Evolutionary conservation across 2,797 vertebrate genomes (phyloP).

Genomic region (Sphaeramia orbicularis): DNA sequence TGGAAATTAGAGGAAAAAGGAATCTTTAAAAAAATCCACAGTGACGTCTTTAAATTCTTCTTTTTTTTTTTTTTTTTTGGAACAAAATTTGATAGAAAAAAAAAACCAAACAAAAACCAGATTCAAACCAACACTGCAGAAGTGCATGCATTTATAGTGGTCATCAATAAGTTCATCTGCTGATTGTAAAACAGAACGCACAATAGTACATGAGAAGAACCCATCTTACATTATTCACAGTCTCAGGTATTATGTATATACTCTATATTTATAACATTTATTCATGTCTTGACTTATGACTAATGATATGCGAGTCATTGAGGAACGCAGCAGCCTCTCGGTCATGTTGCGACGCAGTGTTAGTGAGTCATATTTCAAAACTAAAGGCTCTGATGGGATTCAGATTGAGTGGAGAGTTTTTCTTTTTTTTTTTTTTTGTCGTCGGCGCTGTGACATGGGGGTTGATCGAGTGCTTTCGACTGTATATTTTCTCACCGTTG

Average conservation of each 20-base stretch:
- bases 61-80: constrained; percentile 31
- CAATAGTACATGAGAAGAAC: constrained; percentile 83
- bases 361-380: constrained; percentile 79
- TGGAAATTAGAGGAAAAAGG: constrained; percentile 36
- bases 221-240: constrained; percentile 86
- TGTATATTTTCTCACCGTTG: constrained; percentile 70
- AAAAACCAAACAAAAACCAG: constrained; percentile 52
- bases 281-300: constrained; percentile 74
- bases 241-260: constrained; percentile 87
- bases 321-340: constrained; percentile 66
- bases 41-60: constrained; percentile 35
- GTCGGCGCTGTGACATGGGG: constrained; percentile 53
- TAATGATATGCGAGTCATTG: constrained; percentile 75
- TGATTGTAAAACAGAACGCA: constrained; percentile 82
- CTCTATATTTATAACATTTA: constrained; percentile 85
- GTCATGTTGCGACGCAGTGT: constrained; percentile 56
- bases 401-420: constrained; percentile 54
- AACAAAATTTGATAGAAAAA: constrained; percentile 48
- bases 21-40: constrained; percentile 36
- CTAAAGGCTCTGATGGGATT: constrained; percentile 76
- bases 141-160: constrained; percentile 88
- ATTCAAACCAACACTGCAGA: constrained; percentile 79
- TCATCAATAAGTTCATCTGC: constrained; percentile 79
- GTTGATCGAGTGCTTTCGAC: constrained; percentile 62
- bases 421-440: constrained; percentile 24